Conservation (phyloP, 2,797 vertebrate genomes). For the Rhabdophis nuchalis region DNA sequence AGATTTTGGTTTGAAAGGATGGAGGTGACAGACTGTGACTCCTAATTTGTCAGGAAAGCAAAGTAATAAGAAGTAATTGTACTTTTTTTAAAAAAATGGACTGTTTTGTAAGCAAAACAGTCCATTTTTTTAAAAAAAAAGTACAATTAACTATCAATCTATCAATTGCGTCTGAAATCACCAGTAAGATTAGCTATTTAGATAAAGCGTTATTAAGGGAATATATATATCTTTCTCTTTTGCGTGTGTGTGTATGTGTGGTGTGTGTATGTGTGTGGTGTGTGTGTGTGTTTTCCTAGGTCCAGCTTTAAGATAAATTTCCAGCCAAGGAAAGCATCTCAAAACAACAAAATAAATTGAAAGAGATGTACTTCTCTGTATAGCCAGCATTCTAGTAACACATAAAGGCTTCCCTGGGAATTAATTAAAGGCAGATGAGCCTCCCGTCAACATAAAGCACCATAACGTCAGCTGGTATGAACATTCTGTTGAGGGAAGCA, state of each 20-base stretch:
- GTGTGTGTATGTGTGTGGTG: background rate
- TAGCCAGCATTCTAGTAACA: background rate
- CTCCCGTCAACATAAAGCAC: background rate
- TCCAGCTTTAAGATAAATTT: background rate
- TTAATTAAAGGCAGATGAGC: slow-evolving; percentile 26
- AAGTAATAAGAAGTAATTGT: too few species aligned
- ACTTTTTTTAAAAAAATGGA: too few species aligned
- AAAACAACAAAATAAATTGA: slow-evolving; percentile 1
- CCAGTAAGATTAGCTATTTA: background rate
- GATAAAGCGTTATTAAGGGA: background rate
- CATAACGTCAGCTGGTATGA: background rate
- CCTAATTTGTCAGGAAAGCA: background rate
- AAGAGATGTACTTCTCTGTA: background rate
- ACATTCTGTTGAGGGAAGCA: slow-evolving; percentile 17
- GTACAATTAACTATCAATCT: background rate
- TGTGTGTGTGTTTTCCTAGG: background rate
- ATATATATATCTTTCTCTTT: background rate
- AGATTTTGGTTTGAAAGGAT: background rate
- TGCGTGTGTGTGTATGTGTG: background rate
- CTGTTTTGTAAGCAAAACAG: too few species aligned
- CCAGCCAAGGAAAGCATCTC: background rate
- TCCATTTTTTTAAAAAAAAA: background rate
- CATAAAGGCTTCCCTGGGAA: slow-evolving; percentile 24
- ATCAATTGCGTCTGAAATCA: background rate
- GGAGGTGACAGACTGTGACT: background rate